Conservation (phyloP, 64 coral and sea anemone genomes). For the Dendrophyllia cribrosa region DNA sequence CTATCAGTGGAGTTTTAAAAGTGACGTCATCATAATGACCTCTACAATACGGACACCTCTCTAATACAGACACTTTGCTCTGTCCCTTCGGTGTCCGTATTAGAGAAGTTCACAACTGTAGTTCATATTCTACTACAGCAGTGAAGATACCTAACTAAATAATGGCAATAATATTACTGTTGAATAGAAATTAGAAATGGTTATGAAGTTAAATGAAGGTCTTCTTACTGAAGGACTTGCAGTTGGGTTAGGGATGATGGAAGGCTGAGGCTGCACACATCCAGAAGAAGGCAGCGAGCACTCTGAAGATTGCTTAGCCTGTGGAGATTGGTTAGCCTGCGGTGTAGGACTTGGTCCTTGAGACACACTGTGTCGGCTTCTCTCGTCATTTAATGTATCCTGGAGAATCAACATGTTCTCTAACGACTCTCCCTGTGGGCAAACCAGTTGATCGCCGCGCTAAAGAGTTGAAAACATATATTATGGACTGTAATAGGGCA, state of each 20-base stretch:
- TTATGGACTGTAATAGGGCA: too few species aligned
- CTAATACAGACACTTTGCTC: too few species aligned
- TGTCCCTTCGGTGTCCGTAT: too few species aligned
- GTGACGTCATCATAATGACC: too few species aligned
- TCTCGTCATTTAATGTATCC: slow-evolving; percentile 70
- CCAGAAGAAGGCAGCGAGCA: neutral
- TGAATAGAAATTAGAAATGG: neutral
- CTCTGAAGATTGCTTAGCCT: neutral
- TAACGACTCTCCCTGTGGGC: slow-evolving; percentile 68
- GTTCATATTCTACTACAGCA: too few species aligned
- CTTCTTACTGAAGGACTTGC: neutral
- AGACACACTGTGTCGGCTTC: neutral
- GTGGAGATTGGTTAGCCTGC: neutral
- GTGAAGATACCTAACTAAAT: too few species aligned
- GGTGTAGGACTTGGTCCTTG: neutral
- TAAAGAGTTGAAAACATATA: slow-evolving; percentile 11
- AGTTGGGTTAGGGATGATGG: slow-evolving; percentile 11
- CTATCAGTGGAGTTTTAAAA: too few species aligned
- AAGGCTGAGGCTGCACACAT: slow-evolving; percentile 20
- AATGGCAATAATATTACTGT: too few species aligned
- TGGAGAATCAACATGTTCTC: slow-evolving; percentile 73
- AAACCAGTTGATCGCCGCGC: slow-evolving; percentile 78
- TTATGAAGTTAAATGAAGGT: neutral
- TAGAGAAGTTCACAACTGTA: too few species aligned
- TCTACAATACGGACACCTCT: too few species aligned